Percentiles rank a stretch among this genome's conserved stretches.
phyloP scores from a whole-genome alignment of 2,113 vertebrate species.

The Austrofundulus limnaeus region DNA sequence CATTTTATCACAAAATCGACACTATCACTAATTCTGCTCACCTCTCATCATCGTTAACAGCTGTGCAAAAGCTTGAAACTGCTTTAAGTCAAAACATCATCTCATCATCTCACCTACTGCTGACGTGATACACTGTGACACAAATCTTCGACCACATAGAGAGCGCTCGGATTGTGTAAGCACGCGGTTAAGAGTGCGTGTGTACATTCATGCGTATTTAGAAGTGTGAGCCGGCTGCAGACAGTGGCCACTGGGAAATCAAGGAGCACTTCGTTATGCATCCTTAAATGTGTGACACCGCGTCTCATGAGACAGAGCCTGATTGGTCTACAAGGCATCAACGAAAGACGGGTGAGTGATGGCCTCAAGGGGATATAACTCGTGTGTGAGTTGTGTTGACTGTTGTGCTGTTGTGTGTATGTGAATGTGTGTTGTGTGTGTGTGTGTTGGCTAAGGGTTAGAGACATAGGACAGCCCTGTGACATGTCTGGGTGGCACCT shows the following conservation, averaged over 20 bases:
- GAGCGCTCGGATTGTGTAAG: conserved; percentile 31
- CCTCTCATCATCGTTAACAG: conserved; percentile 11
- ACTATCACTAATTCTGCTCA: not conserved
- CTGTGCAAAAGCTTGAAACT: conserved; percentile 26
- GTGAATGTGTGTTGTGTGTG: conserved; percentile 20
- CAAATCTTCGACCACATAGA: conserved; percentile 56
- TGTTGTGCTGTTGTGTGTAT: too few species aligned
- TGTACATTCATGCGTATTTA: conserved; percentile 40
- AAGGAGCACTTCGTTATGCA: conserved; percentile 84
- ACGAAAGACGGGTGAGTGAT: conserved; percentile 79
- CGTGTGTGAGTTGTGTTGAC: conserved; percentile 48
- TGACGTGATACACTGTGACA: conserved; percentile 58
- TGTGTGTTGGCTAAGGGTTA: conserved; percentile 62
- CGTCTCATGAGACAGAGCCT: conserved; percentile 77
- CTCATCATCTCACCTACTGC: conserved; percentile 32
- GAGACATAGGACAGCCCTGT: conserved; percentile 72
- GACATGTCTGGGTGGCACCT: conserved; percentile 73
- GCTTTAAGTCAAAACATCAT: conserved; percentile 22
- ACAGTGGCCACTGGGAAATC: conserved; percentile 83
- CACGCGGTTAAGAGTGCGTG: conserved; percentile 21
- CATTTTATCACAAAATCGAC: not conserved
- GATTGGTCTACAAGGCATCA: conserved; percentile 81
- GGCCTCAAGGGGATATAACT: conserved; percentile 65
- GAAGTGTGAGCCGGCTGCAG: conserved; percentile 65
- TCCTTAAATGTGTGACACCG: conserved; percentile 83